phyloP scores from a whole-genome alignment of 2,888 invertebrate species.

The Tachystola acroxantha region DNA sequence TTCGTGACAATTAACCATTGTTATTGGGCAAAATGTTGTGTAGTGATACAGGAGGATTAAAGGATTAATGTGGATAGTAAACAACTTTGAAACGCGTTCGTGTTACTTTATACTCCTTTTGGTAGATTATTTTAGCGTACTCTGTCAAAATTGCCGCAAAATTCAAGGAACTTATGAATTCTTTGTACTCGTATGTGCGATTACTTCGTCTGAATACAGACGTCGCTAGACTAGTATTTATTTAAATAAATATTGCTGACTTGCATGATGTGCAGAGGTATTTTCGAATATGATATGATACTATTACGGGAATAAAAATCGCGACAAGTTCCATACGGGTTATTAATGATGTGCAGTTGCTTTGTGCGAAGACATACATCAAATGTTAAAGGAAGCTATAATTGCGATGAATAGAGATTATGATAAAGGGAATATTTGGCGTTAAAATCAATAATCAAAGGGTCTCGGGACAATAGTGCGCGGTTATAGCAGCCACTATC shows the following conservation, averaged over 20 bases:
- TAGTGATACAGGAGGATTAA: constrained; percentile 67
- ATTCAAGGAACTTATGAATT: constrained; percentile 3
- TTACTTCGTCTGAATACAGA: neutral
- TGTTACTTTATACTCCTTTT: constrained; percentile 24
- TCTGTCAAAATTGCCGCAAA: neutral
- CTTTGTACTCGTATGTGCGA: neutral
- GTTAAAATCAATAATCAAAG: constrained; percentile 77
- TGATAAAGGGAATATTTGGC: constrained; percentile 70
- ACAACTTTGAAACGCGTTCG: constrained; percentile 50
- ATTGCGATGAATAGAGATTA: constrained; percentile 64
- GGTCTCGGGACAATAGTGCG: constrained; percentile 56
- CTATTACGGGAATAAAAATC: constrained; percentile 28
- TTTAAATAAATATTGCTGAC: constrained; percentile 1
- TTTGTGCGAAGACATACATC: constrained; percentile 60
- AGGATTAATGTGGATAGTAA: constrained; percentile 59
- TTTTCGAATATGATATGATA: constrained; percentile 12
- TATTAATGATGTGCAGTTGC: constrained; percentile 69
- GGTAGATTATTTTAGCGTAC: constrained; percentile 8
- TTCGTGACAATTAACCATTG: constrained; percentile 59
- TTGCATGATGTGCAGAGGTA: constrained; percentile 6
- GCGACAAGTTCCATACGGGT: constrained; percentile 68
- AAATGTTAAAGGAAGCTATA: constrained; percentile 62
- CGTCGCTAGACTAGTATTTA: too few species aligned
- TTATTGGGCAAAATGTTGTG: constrained; percentile 34
- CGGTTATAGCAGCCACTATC: constrained; percentile 71